Percentiles rank a stretch among this genome's conserved stretches.
Evolutionary conservation across 2,797 vertebrate genomes (phyloP).

Genomic region (Eospalax fontanierii): DNA sequence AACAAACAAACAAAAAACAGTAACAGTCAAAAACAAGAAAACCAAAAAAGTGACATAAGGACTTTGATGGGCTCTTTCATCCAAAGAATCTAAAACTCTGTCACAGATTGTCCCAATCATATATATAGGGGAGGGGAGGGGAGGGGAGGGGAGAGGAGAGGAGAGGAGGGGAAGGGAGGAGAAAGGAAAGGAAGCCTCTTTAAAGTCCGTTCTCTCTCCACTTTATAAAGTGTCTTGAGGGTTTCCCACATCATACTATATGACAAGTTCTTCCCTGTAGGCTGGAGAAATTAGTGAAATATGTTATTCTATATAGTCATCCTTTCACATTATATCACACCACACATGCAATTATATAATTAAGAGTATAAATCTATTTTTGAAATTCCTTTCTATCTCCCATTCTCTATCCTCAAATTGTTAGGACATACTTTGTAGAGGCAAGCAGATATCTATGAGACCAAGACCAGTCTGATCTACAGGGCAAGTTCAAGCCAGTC

Average conservation of each 20-base stretch:
- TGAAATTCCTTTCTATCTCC: conserved; percentile 14
- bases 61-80: neutral
- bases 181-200: neutral
- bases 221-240: neutral
- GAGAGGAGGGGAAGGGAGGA: too few relatives aligned
- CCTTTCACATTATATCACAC: neutral
- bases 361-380: neutral
- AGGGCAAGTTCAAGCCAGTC: too few relatives aligned
- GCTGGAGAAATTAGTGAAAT: neutral
- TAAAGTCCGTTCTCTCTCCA: neutral
- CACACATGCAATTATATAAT: neutral
- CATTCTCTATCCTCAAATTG: conserved; percentile 24
- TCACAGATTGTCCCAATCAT: neutral
- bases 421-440: conserved; percentile 21
- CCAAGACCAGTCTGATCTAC: too few relatives aligned
- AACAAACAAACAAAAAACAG: too few relatives aligned
- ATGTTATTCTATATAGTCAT: neutral
- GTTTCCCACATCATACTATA: neutral
- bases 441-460: too few relatives aligned
- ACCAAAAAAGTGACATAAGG: neutral
- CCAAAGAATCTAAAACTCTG: conserved; percentile 2
- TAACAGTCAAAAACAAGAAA: too few relatives aligned
- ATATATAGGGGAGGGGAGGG: too few relatives aligned
- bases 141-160: neutral
- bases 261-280: neutral